Percentiles rank a stretch among this genome's conserved stretches.
phyloP scores from a whole-genome alignment of 2,113 vertebrate genomes.

The Pedetes capensis region DNA sequence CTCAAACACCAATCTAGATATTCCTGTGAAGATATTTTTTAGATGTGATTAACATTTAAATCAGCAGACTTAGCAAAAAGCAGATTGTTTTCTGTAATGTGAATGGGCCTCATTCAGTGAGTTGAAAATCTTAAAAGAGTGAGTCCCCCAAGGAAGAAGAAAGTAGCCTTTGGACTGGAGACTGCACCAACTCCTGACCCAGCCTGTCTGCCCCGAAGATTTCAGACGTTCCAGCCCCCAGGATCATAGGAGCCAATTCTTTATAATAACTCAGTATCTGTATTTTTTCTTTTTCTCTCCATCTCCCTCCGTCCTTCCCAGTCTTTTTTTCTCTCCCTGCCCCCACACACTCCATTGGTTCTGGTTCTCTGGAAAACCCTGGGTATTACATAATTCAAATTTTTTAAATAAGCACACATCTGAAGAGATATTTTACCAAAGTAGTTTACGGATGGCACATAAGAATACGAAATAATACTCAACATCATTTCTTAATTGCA shows the following conservation, averaged over 20 bases:
- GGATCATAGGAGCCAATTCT: neutral
- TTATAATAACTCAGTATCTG: neutral
- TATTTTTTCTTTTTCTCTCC: neutral
- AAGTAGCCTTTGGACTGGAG: neutral
- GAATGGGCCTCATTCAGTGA: neutral
- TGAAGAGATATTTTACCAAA: neutral
- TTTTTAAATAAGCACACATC: neutral
- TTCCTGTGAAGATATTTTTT: neutral
- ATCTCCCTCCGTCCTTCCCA: neutral
- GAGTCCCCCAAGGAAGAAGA: neutral
- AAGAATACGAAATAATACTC: neutral
- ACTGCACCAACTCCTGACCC: neutral
- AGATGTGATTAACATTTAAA: neutral
- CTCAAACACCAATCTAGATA: neutral
- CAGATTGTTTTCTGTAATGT: neutral
- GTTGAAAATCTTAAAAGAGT: neutral
- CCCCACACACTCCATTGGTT: neutral
- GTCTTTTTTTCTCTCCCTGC: neutral
- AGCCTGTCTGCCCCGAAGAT: neutral
- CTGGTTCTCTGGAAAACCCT: neutral
- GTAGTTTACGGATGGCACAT: neutral
- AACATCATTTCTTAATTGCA: neutral
- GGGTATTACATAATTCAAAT: neutral
- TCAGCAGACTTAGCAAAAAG: neutral
- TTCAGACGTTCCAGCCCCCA: neutral